Percentiles rank a stretch among this genome's conserved stretches.
Evolutionary conservation across 1,140 invertebrate species (phyloP).

Genomic region (Conopomorpha cramerella): DNA sequence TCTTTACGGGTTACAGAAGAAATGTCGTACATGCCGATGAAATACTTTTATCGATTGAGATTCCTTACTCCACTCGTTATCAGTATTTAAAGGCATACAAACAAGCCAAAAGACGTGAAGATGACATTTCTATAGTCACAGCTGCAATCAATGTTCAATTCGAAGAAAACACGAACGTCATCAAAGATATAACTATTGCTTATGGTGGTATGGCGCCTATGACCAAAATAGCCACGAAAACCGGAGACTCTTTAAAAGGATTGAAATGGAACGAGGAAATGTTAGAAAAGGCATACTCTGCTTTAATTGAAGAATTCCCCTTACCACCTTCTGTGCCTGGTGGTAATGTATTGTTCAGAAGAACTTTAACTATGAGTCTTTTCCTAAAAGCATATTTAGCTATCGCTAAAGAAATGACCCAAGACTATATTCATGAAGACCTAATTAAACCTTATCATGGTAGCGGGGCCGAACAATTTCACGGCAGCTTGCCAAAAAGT

Average conservation of each 20-base stretch:
- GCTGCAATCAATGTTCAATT: conserved; percentile 77
- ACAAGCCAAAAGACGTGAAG: conserved; percentile 89
- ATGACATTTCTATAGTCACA: conserved; percentile 97
- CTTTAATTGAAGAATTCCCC: conserved; percentile 77
- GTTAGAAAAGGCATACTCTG: conserved; percentile 68
- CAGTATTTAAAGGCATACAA: conserved; percentile 90
- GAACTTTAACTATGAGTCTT: conserved; percentile 81
- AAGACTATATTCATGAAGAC: conserved; percentile 46
- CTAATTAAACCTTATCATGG: conserved; percentile 50
- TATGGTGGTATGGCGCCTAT: conserved; percentile 93
- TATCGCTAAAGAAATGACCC: conserved; percentile 66
- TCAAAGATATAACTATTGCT: conserved; percentile 71
- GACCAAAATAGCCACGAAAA: conserved; percentile 78
- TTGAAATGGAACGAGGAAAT: conserved; percentile 76
- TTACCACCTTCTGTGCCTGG: conserved; percentile 83
- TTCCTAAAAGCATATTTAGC: conserved; percentile 89
- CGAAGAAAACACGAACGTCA: conserved; percentile 59
- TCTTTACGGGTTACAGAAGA: conserved; percentile 88
- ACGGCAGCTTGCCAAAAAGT: conserved; percentile 68
- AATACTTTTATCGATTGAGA: conserved; percentile 77
- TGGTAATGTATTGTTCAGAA: conserved; percentile 85
- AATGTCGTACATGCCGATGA: conserved; percentile 81
- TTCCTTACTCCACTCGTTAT: conserved; percentile 65
- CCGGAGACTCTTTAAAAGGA: conserved; percentile 68
- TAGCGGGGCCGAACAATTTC: conserved; percentile 68